Base-by-base conservation (phyloP, 2,797 vertebrate species). In the Telmatherina bonti region DNA sequence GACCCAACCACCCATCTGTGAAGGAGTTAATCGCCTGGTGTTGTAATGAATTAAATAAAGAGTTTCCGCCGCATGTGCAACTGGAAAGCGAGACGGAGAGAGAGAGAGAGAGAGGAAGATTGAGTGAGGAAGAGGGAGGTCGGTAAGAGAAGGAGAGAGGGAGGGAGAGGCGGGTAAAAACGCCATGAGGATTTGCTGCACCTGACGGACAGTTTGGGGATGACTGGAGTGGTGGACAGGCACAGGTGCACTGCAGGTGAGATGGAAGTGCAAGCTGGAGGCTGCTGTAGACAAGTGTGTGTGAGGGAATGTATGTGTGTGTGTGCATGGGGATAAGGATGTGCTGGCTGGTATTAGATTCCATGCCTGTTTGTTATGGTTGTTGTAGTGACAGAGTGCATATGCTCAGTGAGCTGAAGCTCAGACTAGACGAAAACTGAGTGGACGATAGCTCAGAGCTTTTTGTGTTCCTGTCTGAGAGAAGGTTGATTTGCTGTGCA, bases 21-120 rank as follows among this genome's bases (percentile, higher is more conserved):
- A 91, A 89, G 88, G 92, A 93, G 92, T 93, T 92, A 93, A 92
- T 89, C 86, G 90, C 79, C 88, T 89, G 91, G 87, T 94, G 93
- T 91, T 91, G 93, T 93, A 93, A 94, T 94, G 90, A 94, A 94
- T 91, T 93, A 94, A 94, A 94, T 93, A 93, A 94, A 91, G 90
- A 93, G 88, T 90, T 90, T 85, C 86, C 86, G 81, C 89, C 76
- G 91, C 90, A 89, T 90, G 93, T 91, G 90, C 88, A 74, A 78
- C 86, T 79, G 89, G 82, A 83, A 81, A 91, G 88, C 43, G 45
- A 87, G 80, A 84, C 52, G 64, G 76, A 76, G 77, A 71, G 79
- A 83, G 79, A 82, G 79, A 36, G 71, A 60, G 79, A 82, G 78
- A 36, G 35, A 36, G 30, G 26, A 67, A 58, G 41, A 66, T 55